These are phyloP conservation scores for Geophilus truncorum DNA, from an alignment of 2,888 invertebrate genomes.

Conservation along the genomic window DNA sequence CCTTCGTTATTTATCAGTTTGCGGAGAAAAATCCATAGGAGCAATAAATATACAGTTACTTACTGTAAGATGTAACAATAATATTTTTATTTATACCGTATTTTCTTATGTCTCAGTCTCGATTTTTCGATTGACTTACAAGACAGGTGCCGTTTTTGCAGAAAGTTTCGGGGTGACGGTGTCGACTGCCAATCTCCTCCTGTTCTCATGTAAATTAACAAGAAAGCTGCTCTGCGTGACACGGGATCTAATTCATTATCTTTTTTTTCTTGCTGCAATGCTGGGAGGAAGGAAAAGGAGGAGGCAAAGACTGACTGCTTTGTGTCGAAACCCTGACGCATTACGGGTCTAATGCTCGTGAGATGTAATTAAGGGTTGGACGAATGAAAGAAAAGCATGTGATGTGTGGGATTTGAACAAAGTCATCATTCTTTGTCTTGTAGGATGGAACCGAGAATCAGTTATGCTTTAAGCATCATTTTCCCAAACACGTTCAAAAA, in stretches of 20 bases:
- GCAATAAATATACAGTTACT: too few species aligned
- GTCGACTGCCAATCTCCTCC: slow-evolving; percentile 12
- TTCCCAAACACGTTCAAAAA: too few species aligned
- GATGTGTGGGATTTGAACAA: slow-evolving; percentile 16
- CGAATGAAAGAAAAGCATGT: slow-evolving; percentile 15
- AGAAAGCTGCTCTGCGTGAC: slow-evolving; percentile 16
- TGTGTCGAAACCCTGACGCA: slow-evolving; percentile 20
- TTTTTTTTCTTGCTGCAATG: neutral
- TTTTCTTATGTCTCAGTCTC: neutral
- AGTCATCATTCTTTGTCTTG: slow-evolving; percentile 11
- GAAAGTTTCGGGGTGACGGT: neutral
- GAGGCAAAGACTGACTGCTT: neutral
- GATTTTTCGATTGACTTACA: neutral
- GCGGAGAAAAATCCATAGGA: too few species aligned
- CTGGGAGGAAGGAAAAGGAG: neutral
- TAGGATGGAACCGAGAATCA: neutral
- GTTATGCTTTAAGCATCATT: neutral
- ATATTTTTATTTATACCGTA: neutral
- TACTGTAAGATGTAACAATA: too few species aligned
- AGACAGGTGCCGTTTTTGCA: slow-evolving; percentile 6
- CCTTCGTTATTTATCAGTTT: neutral
- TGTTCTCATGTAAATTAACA: slow-evolving; percentile 12
- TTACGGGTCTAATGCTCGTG: slow-evolving; percentile 20
- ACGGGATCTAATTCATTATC: slow-evolving; percentile 20
- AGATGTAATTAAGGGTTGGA: slow-evolving; percentile 20